Percentiles rank a stretch among this genome's conserved stretches.
phyloP scores from a whole-genome alignment of 2,888 invertebrate genomes.

The Andrena dorsata region DNA sequence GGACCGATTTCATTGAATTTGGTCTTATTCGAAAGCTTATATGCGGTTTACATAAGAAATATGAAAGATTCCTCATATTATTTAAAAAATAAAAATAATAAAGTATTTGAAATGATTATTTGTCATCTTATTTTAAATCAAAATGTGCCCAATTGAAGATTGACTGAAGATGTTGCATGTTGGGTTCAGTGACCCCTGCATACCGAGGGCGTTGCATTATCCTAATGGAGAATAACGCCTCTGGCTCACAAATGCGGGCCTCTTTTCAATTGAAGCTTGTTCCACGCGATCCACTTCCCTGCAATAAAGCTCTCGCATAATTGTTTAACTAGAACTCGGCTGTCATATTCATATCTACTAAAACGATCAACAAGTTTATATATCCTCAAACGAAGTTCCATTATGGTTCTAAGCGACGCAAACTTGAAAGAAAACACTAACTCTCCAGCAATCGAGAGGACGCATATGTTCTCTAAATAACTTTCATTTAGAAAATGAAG shows the following conservation, averaged over 20 bases:
- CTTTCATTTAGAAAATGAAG: background rate
- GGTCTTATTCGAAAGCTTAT: too few relatives aligned
- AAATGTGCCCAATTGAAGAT: background rate
- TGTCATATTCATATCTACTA: constrained; percentile 11
- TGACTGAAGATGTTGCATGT: background rate
- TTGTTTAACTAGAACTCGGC: constrained; percentile 44
- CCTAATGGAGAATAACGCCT: constrained; percentile 20
- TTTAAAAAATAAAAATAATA: too few relatives aligned
- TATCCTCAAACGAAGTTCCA: background rate
- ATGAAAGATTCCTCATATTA: too few relatives aligned
- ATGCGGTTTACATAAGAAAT: too few relatives aligned
- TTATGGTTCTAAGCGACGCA: too few relatives aligned
- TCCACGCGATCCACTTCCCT: constrained; percentile 18
- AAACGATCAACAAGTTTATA: background rate
- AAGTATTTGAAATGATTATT: too few relatives aligned
- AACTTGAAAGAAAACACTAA: too few relatives aligned
- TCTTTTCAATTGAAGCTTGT: constrained; percentile 31
- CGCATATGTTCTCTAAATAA: too few relatives aligned
- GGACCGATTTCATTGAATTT: too few relatives aligned
- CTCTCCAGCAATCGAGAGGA: too few relatives aligned
- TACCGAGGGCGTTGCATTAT: background rate
- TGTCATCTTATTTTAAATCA: background rate
- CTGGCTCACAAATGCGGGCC: constrained; percentile 13
- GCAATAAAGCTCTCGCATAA: constrained; percentile 26
- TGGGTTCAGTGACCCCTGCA: background rate